Evolutionary conservation across 2,113 vertebrate species (phyloP), one percentile per base, ranked within the genome.

Genomic region (Notothenia rossii): DNA sequence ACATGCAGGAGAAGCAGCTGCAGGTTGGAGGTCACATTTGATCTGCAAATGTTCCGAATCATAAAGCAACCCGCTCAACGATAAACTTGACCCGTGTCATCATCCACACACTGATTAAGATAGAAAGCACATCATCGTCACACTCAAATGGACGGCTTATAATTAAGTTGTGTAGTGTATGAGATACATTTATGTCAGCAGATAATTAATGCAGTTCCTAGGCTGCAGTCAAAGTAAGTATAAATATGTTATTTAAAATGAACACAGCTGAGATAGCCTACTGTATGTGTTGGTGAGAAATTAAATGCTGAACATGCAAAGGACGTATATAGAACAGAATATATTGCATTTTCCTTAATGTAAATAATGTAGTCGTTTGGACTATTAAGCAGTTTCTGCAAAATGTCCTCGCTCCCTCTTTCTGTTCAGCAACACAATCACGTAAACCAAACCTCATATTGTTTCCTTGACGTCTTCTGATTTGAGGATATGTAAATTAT

Each of bases 1-100:
- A 69, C 17, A 66, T 69, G 78, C 67, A 82, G 65, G 55, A 62
- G 46, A 81, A 85, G 74, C 92, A 92, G 90, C 88, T 92, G 91
- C 80, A 56, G 84, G 79, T 80, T 29, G 15, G 60, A 69, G 77
- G 82, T 86, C 86, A 81, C 54, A 25, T 54, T 70, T 54, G 10
- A 67, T 68, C 65, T 49, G 0, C 77, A 61, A 58, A 54, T 45
- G 60, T 62, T 74, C 22, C 3, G 29, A 85, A 75, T 78, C 55
- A 29, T 29, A 43, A 63, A 58, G 50, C 2, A 56, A 55, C 45
- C 14, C 3, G 64, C 33, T 65, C n/a, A 66, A 68, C 1, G 20
- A 48, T 74, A 45, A 69, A 79, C 36, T 33, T 29, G 29, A 49
- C 25, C 71, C 53, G 18, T 63, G 33, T 81, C 66, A 55, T 50